Conservation (phyloP, 2,113 vertebrate species). For the Microcebus jonahi region DNA sequence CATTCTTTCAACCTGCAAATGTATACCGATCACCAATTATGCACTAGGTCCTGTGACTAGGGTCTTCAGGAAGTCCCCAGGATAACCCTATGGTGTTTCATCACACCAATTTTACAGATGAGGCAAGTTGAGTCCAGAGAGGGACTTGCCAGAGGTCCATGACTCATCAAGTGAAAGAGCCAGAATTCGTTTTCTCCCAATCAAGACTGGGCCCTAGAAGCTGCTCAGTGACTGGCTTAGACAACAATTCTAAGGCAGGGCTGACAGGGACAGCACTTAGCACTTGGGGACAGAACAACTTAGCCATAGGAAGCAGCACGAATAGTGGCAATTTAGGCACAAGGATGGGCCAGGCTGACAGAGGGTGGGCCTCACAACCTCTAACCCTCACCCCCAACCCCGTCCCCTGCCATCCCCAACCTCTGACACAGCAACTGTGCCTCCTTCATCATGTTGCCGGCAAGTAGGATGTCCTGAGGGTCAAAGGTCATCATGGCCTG, state of each 20-base stretch:
- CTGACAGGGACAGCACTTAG: background rate
- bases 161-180: background rate
- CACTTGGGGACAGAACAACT: background rate
- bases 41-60: background rate
- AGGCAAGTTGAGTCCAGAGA: background rate
- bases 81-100: background rate
- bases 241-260: background rate
- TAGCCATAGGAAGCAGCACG: background rate
- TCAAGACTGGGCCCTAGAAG: background rate
- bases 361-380: background rate
- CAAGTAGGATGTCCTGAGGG: slow-evolving; percentile 93
- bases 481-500: slow-evolving; percentile 99
- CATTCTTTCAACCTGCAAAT: background rate
- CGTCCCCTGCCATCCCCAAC: slow-evolving; percentile 77
- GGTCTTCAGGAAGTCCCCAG: background rate
- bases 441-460: slow-evolving; percentile 97
- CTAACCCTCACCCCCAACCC: background rate
- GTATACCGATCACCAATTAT: background rate
- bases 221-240: background rate
- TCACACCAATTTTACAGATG: background rate
- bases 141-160: background rate
- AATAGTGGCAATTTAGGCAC: background rate
- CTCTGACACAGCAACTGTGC: slow-evolving; percentile 94
- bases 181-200: background rate
- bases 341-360: background rate